Evolutionary conservation across 2,113 vertebrate genomes (phyloP).

Genomic region (Rhombomys opimus): DNA sequence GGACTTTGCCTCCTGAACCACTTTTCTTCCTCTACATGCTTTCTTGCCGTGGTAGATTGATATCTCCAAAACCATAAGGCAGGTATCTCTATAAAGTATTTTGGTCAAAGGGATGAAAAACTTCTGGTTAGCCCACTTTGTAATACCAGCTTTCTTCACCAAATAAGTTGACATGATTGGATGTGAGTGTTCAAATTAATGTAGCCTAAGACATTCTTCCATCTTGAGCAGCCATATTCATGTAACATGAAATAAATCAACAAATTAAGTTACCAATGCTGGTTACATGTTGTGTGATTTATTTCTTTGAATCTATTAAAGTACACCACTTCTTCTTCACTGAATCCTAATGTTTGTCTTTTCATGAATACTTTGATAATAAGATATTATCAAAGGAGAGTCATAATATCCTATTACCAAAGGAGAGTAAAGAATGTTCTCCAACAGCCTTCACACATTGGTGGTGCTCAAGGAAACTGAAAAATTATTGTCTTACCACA

Average conservation of each 20-base stretch:
- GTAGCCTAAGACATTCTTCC: not conserved
- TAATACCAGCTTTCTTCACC: not conserved
- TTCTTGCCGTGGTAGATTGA: not conserved
- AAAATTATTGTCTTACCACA: slow-evolving; percentile 34
- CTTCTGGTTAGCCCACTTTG: not conserved
- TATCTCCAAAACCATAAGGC: not conserved
- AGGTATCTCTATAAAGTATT: not conserved
- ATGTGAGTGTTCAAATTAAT: not conserved
- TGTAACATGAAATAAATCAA: not conserved
- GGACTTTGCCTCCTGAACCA: not conserved
- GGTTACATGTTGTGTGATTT: slow-evolving; percentile 2
- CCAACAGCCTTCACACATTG: not conserved
- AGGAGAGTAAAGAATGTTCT: not conserved
- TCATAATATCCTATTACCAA: not conserved
- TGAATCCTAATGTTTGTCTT: not conserved
- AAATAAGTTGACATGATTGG: not conserved
- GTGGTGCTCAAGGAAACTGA: not conserved
- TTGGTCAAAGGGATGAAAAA: not conserved
- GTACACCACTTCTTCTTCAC: not conserved
- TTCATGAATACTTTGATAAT: not conserved
- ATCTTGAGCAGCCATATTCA: not conserved
- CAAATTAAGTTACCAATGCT: not conserved
- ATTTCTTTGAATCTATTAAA: slow-evolving; percentile 28
- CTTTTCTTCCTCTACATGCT: not conserved
- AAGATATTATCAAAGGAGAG: not conserved